These are phyloP conservation scores for Hymenopus coronatus DNA, from an alignment of 2,888 invertebrate species.

Conservation along the genomic window DNA sequence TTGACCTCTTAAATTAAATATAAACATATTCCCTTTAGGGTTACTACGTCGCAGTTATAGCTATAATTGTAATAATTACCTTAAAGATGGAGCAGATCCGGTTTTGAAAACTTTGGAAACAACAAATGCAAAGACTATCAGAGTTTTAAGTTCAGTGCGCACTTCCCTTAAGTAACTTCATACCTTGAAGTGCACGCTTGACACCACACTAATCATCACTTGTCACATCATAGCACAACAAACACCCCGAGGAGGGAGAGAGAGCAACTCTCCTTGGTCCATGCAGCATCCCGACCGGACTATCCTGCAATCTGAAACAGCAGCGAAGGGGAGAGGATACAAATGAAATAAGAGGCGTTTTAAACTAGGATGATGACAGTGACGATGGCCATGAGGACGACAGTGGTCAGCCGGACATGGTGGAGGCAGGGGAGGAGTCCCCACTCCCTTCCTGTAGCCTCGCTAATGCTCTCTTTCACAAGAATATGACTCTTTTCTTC, in stretches of 20 bases:
- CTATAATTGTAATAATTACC: background rate
- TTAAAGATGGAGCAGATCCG: background rate
- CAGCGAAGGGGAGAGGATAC: background rate
- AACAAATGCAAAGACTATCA: background rate
- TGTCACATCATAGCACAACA: background rate
- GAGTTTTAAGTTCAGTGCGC: background rate
- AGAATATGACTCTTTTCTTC: too few species aligned
- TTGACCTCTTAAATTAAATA: too few species aligned
- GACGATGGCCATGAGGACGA: background rate
- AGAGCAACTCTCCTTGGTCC: background rate
- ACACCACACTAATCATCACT: background rate
- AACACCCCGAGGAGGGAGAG: too few species aligned
- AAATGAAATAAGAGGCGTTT: constrained; percentile 11
- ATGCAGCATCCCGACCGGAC: background rate
- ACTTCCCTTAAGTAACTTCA: background rate
- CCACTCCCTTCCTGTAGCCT: background rate
- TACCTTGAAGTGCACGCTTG: background rate
- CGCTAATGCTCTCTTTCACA: too few species aligned
- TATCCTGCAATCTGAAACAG: background rate
- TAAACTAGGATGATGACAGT: background rate
- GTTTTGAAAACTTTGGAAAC: background rate
- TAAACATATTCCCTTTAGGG: too few species aligned
- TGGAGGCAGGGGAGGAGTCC: background rate
- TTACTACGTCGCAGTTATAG: too few species aligned
- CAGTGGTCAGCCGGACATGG: background rate